A percentile compares a stretch with the other conserved stretches of the same genome.
These are phyloP conservation scores for Lissonota sp. DNA, from an alignment of 2,888 invertebrate genomes.

Conservation along the genomic window DNA sequence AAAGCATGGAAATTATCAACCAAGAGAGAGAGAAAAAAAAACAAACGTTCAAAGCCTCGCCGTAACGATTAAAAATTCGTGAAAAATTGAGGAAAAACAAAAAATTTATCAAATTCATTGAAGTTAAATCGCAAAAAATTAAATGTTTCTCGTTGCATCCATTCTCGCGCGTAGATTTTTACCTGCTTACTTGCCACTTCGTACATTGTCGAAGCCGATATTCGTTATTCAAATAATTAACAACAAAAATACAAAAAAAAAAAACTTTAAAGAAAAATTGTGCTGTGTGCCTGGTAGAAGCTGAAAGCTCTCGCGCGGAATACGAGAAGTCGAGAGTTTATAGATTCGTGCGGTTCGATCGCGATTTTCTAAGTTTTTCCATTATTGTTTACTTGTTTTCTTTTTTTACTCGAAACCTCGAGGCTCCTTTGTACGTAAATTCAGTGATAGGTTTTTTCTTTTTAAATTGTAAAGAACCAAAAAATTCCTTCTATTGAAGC, in stretches of 20 bases:
- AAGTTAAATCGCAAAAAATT: slow-evolving; percentile 11
- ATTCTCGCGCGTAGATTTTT: slow-evolving; percentile 20
- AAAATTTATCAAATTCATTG: neutral
- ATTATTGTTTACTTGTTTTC: too few species aligned
- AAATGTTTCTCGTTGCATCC: neutral
- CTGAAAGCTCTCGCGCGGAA: slow-evolving; percentile 65
- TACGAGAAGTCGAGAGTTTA: slow-evolving; percentile 66
- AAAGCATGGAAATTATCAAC: slow-evolving; percentile 64
- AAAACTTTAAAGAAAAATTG: slow-evolving; percentile 49
- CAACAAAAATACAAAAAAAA: slow-evolving; percentile 13
- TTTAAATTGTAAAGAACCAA: neutral
- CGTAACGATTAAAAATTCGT: slow-evolving; percentile 27
- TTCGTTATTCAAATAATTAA: neutral
- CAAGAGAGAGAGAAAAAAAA: slow-evolving; percentile 42
- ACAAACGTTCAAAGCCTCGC: neutral
- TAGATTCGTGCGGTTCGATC: slow-evolving; percentile 67
- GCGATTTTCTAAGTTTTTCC: slow-evolving; percentile 29
- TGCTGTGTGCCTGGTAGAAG: slow-evolving; percentile 66
- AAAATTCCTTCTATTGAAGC: neutral
- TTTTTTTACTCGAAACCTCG: too few species aligned
- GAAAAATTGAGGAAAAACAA: slow-evolving; percentile 17
- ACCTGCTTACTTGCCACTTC: slow-evolving; percentile 63
- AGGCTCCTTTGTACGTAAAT: too few species aligned
- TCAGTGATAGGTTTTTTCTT: neutral
- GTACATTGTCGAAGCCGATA: slow-evolving; percentile 56